Base-by-base conservation (phyloP, 2,797 vertebrate species). In the Acrossocheilus wenchowensis region DNA sequence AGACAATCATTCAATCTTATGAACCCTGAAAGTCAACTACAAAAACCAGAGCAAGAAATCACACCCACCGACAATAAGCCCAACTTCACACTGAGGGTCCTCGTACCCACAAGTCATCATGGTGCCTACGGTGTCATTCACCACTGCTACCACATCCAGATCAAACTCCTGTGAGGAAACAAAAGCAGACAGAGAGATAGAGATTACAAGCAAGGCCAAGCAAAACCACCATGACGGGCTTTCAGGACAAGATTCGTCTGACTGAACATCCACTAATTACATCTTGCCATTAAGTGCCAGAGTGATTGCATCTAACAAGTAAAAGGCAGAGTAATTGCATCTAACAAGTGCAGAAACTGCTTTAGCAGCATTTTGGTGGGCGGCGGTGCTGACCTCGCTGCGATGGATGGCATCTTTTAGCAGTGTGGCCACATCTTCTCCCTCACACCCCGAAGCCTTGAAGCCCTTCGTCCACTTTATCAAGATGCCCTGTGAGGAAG, bases 31-130 rank as follows among this genome's bases (percentile, higher is more conserved):
- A 82, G 23, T 60, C 2, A 50, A 34, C 52, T 21, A 39, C 36
- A 50, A 21, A 82, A n/a, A 83, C 62, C 26, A 50, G 12, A 5
- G 7, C 9, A 14, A 45, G 17, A 7, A 15, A 30, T 17, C 30
- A 9, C 3, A 88, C 97, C 95, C 92, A 99, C 98, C 98, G 0
- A 99, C 96, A 0, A 99, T 99, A 48, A 99, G 97, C 74, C 98
- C 98, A 1, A 99, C 96, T 94, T 99, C 98, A 86, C 98, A 99
- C 2, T 93, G 91, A 0, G 97, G 97, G 90, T 99, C 97, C 89
- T 99, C 97, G 0, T 99, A 97, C 6, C 96, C 96, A 14, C 98
- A 99, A 23, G 97, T 97, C 98, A 99, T 99, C 98, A 99, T 99
- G 7, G 98, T 99, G 57, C 98, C 98, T 0, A 99, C 98, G 0